phyloP scores from a whole-genome alignment of 1,140 invertebrate species.

The Maconellicoccus hirsutus region DNA sequence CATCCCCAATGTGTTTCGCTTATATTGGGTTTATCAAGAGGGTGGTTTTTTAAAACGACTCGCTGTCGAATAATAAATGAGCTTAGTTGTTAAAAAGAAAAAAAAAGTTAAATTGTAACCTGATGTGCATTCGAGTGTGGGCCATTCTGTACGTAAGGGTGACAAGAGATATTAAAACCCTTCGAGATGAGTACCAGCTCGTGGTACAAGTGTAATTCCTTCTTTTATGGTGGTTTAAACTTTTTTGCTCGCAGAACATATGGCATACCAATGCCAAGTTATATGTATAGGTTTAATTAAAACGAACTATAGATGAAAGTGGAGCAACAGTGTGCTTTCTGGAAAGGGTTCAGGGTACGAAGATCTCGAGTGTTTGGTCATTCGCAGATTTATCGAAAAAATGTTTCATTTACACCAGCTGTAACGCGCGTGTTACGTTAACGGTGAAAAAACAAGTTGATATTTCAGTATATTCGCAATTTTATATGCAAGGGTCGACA shows the following conservation, averaged over 20 bases:
- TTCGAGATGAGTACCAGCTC: neutral
- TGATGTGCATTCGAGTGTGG: constrained; percentile 17
- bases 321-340: no score
- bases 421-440: no score
- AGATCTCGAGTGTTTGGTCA: no score
- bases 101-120: constrained; percentile 22
- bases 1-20: neutral
- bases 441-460: no score
- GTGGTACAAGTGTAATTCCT: neutral
- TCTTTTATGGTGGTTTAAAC: neutral
- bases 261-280: constrained; percentile 6
- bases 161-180: constrained; percentile 17
- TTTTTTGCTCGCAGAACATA: neutral
- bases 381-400: no score
- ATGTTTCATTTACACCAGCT: no score
- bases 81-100: constrained; percentile 16
- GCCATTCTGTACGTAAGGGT: constrained; percentile 6
- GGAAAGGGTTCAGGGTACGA: no score
- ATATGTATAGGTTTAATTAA: no score
- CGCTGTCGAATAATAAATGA: constrained; percentile 16
- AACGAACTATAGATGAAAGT: no score
- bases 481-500: no score
- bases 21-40: constrained; percentile 6
- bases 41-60: constrained; percentile 19
- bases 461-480: no score